Percentiles rank a stretch among this genome's conserved stretches.
Conservation (phyloP, 2,797 vertebrate genomes). For the Caiman crocodilus region DNA sequence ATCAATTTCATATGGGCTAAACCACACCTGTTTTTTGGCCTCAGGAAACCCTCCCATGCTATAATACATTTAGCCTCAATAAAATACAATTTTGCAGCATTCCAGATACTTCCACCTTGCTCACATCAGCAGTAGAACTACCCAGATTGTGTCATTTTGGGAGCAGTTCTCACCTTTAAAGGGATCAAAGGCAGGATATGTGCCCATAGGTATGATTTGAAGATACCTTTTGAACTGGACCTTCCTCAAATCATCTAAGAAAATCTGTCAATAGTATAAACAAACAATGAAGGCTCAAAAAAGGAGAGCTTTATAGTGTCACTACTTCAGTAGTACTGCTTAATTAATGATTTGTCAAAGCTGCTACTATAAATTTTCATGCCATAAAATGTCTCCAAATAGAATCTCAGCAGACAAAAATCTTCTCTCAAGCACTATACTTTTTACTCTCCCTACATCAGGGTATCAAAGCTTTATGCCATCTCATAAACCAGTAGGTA, state of each 20-base stretch:
- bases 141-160: not conserved
- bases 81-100: not conserved
- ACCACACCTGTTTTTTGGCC: not conserved
- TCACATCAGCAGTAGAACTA: not conserved
- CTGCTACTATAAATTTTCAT: not conserved
- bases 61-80: not conserved
- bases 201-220: not conserved
- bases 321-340: not conserved
- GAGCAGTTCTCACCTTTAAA: not conserved
- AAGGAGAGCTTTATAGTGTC: not conserved
- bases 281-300: not conserved
- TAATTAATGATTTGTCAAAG: not conserved
- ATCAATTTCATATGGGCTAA: not conserved
- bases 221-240: not conserved
- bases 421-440: rapidly evolving
- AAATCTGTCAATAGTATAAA: no score
- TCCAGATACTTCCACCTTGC: not conserved
- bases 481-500: not conserved
- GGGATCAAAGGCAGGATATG: not conserved
- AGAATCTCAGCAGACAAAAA: not conserved
- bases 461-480: not conserved
- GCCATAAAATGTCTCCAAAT: not conserved
- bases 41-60: not conserved
- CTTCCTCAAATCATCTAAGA: no score
- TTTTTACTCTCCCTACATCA: not conserved